Conservation (phyloP, 2,113 vertebrate species). For the Osmerus mordax region DNA sequence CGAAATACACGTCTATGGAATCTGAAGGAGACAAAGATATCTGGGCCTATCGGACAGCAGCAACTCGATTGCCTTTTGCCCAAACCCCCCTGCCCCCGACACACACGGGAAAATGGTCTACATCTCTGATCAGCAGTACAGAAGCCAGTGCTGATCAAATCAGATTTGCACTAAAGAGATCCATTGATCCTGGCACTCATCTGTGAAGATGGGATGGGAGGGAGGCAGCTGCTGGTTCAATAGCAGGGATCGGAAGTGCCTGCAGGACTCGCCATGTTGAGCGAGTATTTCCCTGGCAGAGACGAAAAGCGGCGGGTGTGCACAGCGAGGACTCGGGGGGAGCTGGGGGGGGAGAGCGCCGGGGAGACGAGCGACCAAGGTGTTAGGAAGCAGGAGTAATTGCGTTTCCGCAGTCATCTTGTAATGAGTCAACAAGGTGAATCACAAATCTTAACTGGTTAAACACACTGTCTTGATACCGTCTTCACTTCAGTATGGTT, state of each 20-base stretch:
- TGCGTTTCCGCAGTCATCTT: slow-evolving; percentile 53
- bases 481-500: slow-evolving; percentile 30
- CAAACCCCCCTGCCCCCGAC: too few relatives aligned
- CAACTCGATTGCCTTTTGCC: slow-evolving; percentile 43
- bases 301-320: slow-evolving; percentile 36
- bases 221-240: slow-evolving; percentile 71
- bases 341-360: slow-evolving; percentile 35
- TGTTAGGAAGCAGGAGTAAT: slow-evolving; percentile 59
- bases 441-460: slow-evolving; percentile 27
- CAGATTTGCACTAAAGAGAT: slow-evolving; percentile 69
- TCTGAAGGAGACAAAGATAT: slow-evolving; percentile 48
- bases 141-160: slow-evolving; percentile 66
- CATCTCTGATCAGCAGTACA: slow-evolving; percentile 62
- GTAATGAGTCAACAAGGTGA: slow-evolving; percentile 64
- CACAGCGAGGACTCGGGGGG: slow-evolving; percentile 45
- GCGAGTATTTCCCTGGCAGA: slow-evolving; percentile 54
- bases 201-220: slow-evolving; percentile 60
- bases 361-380: slow-evolving; percentile 49
- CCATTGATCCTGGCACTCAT: slow-evolving; percentile 74
- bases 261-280: slow-evolving; percentile 64
- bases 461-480: slow-evolving; percentile 27
- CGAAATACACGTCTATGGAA: slow-evolving; percentile 60
- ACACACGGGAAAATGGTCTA: slow-evolving; percentile 30
- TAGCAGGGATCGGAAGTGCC: slow-evolving; percentile 65
- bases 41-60: slow-evolving; percentile 36